Base-by-base conservation (phyloP, 2,797 vertebrate genomes). In the Centroberyx gerrardi region DNA sequence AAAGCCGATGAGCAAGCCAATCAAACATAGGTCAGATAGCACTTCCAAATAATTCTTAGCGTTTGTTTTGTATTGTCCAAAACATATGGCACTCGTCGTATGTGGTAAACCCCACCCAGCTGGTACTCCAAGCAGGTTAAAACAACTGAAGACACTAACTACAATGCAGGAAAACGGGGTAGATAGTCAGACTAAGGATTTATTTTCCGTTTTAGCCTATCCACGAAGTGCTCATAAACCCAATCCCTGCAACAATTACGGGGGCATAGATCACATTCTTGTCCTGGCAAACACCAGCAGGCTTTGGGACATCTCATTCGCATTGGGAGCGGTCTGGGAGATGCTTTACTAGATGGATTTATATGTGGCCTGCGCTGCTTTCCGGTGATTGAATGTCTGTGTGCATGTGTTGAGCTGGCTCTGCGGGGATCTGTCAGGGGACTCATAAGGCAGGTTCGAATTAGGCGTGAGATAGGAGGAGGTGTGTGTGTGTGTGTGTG, bases 361-460 rank as follows among this genome's bases (percentile, higher is more conserved):
- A 92, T 93, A 92, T 59, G 82, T 72, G 83, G 74, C 87, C 90
- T 38, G 81, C 51, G 22, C 86, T 86, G 83, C 83, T 89, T 88
- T 72, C 66, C 61, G 4, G 90, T 94, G 93, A 94, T 94, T 93
- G 92, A 94, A 92, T 86, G 93, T 92, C 91, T 72, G 86, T 88
- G 91, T 93, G 93, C 93, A 94, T 94, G 93, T 90, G 93, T 85
- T 88, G 91, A 88, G 87, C 87, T 31, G 79, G 87, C 87, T 87
- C 80, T 62, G 85, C 68, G 85, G 75, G 83, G 88, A 80, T 87
- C 86, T 71, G 93, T 91, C 93, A 68, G 84, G 93, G 93, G 93
- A 93, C 89, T 91, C 91, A 87, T 94, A 92, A 94, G 92, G 89
- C 88, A 82, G 90, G 84, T 92, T 93, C 91, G 92, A 93, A 94